Conservation (phyloP, 2,888 invertebrate genomes). For the Electrophaes corylata region DNA sequence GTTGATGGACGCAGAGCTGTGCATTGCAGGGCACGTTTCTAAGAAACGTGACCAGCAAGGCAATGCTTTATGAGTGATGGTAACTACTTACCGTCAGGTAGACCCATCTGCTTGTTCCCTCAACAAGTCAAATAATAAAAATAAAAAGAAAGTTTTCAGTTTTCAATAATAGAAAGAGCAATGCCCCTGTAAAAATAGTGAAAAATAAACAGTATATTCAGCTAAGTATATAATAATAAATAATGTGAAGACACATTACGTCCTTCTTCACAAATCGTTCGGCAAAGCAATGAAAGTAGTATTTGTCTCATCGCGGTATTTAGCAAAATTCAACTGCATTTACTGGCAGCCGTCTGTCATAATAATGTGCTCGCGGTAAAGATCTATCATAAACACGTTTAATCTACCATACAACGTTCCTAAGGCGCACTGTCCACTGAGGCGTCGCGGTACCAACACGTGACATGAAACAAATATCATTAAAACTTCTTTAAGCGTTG, state of each 20-base stretch:
- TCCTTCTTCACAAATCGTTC: conserved; percentile 1
- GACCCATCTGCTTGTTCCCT: too few relatives aligned
- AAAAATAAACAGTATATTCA: not conserved
- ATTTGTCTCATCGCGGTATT: conserved; percentile 12
- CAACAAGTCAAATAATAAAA: too few relatives aligned
- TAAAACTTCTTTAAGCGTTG: too few relatives aligned
- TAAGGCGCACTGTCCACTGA: conserved; percentile 3
- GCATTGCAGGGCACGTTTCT: too few relatives aligned
- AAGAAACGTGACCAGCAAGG: too few relatives aligned
- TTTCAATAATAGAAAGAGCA: too few relatives aligned
- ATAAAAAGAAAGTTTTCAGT: too few relatives aligned
- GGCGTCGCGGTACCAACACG: not conserved
- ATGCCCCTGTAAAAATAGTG: too few relatives aligned
- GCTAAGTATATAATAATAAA: not conserved
- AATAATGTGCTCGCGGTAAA: conserved; percentile 4
- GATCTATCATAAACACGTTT: conserved; percentile 8
- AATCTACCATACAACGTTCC: conserved; percentile 1
- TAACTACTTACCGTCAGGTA: too few relatives aligned
- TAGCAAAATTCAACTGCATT: conserved; percentile 2
- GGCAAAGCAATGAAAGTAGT: conserved; percentile 1
- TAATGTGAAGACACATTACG: not conserved
- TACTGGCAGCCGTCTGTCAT: conserved; percentile 5
- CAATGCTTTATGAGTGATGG: too few relatives aligned
- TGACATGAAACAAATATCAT: not conserved
- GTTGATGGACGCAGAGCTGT: too few relatives aligned